These are phyloP conservation scores for mouse (Mus musculus) DNA, from an alignment of 2,113 vertebrate species.

Conservation along the genomic window DNA sequence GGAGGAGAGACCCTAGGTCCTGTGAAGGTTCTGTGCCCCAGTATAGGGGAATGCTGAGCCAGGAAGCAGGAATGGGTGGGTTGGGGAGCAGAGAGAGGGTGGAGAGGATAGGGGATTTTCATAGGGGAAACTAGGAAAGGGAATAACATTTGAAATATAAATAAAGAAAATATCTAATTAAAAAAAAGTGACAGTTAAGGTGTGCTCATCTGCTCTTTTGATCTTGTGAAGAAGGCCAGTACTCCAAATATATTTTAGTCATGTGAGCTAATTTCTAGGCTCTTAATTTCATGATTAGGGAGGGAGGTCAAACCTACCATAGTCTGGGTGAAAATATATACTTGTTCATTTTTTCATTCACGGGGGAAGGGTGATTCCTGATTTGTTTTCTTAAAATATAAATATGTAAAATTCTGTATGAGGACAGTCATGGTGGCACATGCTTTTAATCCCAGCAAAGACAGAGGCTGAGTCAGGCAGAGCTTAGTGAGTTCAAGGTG, in stretches of 20 bases:
- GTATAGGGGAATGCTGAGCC: too few relatives aligned
- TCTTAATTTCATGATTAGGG: background rate
- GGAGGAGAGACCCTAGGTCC: too few relatives aligned
- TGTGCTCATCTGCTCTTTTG: background rate
- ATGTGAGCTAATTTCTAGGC: background rate
- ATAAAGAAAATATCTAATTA: too few relatives aligned
- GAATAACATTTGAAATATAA: too few relatives aligned
- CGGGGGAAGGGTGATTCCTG: background rate
- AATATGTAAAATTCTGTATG: background rate
- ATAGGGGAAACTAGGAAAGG: too few relatives aligned
- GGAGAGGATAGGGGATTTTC: too few relatives aligned
- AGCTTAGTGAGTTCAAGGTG: background rate
- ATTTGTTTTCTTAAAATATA: slow-evolving; percentile 44
- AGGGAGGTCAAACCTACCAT: background rate
- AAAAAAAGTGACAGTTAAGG: too few relatives aligned
- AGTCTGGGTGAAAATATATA: slow-evolving; percentile 7
- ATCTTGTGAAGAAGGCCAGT: background rate
- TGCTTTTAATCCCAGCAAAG: background rate
- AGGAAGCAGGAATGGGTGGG: too few relatives aligned
- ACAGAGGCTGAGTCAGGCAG: background rate
- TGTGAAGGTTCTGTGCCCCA: too few relatives aligned
- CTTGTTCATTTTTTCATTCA: background rate
- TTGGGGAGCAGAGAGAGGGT: too few relatives aligned
- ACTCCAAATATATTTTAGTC: background rate
- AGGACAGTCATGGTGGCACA: background rate